Conservation (phyloP, 2,888 invertebrate genomes). For the Lasioglossum marginatum region DNA sequence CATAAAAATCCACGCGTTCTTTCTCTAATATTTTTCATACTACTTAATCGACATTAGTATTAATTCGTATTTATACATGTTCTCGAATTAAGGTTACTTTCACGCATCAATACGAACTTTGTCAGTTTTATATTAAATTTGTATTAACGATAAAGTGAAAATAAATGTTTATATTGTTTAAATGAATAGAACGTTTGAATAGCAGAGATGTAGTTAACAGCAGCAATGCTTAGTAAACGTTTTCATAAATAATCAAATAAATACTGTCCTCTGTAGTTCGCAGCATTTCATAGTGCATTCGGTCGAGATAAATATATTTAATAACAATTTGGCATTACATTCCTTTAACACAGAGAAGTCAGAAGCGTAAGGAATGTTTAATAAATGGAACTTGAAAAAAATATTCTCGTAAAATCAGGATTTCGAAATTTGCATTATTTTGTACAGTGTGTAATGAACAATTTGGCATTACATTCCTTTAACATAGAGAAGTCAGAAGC, state of each 20-base stretch:
- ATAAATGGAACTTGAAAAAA: not conserved
- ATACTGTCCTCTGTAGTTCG: too few species aligned
- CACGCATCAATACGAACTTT: not conserved
- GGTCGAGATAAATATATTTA: not conserved
- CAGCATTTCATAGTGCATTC: not conserved
- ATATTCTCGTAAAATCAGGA: not conserved
- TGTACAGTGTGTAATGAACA: too few species aligned
- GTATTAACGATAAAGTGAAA: not conserved
- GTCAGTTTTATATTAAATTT: conserved; percentile 6
- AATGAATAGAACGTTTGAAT: conserved; percentile 4
- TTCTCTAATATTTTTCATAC: not conserved
- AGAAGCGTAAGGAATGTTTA: not conserved
- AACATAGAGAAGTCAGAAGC: too few species aligned
- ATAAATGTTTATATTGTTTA: conserved; percentile 5
- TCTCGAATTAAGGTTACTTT: conserved; percentile 1
- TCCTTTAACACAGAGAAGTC: too few species aligned
- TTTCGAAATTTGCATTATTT: too few species aligned
- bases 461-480: too few species aligned
- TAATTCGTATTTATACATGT: not conserved
- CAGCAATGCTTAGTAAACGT: not conserved
- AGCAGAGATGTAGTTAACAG: not conserved
- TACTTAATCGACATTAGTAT: not conserved
- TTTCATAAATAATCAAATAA: not conserved
- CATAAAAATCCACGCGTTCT: not conserved
- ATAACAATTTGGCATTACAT: not conserved